Base-by-base conservation (phyloP, 1,140 invertebrate species). In the Medauroidea extradentata region DNA sequence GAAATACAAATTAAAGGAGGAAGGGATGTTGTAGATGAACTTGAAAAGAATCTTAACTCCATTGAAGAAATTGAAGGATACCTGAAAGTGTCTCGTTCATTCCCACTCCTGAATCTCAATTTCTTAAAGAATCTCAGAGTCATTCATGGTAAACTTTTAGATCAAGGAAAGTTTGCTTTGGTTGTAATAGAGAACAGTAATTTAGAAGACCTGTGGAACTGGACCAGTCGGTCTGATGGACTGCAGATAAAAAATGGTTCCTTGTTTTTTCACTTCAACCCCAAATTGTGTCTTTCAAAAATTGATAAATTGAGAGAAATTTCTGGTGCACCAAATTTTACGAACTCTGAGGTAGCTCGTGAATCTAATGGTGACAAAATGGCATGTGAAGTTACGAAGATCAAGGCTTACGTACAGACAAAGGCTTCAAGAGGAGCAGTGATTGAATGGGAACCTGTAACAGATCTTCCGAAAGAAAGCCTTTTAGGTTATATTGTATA, bases 231-330 rank as follows among this genome's bases (percentile, higher is more conserved):
- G 5, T 11, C 5, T 34, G 5, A 34, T 11, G 29, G 29, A 11
- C 4, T 34, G 29, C 71, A 70, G 60, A 81, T 91, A 21, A 63
- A 72, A 19, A 78, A 74, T 3, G 87, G 89, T 0, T 80, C 78
- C 3, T 67, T 91, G 1, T 81, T 81, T 39, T 87, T 93, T 66
- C 86, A 90, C 59, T 82, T 83, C 63, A 94, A 94, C 71, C 84
- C 88, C 4, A 83, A 86, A 69, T 71, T 94, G 1, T 93, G 91
- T 69, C 70, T 80, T 9, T 73, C 73, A 39, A 81, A 84, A 67
- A 90, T 93, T 55, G 69, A 80, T 18, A 73, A 80, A 42, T 71
- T 92, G 1, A 75, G 78, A 11, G 68, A 72, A 14, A 71, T 75
- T 24, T 71, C 68, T 0, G 68, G 69, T 18, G 71, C 72, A 14